Conservation (phyloP, 2,888 invertebrate genomes). For the Microctonus aethiopoides region DNA sequence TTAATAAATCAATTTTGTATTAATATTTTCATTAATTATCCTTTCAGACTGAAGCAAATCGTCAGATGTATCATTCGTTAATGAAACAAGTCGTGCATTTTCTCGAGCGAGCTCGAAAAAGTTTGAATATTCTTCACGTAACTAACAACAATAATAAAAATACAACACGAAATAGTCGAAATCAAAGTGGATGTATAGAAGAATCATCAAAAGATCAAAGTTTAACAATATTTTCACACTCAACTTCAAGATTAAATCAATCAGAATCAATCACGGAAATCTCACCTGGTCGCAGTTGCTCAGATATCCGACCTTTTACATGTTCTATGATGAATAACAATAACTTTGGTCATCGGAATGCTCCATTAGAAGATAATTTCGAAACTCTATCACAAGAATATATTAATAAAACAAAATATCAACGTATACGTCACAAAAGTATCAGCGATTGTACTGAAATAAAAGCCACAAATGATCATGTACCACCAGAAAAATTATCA, state of each 20-base stretch:
- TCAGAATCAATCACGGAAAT: slow-evolving; percentile 68
- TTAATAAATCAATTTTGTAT: neutral
- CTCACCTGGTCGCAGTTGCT: slow-evolving; percentile 59
- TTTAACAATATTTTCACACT: slow-evolving; percentile 31
- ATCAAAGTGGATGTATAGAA: slow-evolving; percentile 69
- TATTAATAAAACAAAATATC: slow-evolving; percentile 48
- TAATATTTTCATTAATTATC: slow-evolving; percentile 17
- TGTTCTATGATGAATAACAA: slow-evolving; percentile 69
- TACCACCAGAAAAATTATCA: slow-evolving; percentile 74
- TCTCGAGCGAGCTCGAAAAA: slow-evolving; percentile 76
- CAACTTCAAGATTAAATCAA: slow-evolving; percentile 57
- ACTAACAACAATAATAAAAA: slow-evolving; percentile 51
- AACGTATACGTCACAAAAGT: slow-evolving; percentile 54
- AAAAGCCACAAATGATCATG: slow-evolving; percentile 65
- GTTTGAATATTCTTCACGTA: slow-evolving; percentile 70
- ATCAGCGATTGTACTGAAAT: slow-evolving; percentile 58
- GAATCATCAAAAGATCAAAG: slow-evolving; percentile 6
- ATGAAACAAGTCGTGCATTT: slow-evolving; percentile 79
- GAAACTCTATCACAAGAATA: slow-evolving; percentile 36
- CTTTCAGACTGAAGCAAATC: slow-evolving; percentile 76
- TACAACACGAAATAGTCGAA: slow-evolving; percentile 66
- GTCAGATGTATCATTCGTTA: slow-evolving; percentile 79
- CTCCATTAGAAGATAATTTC: slow-evolving; percentile 48
- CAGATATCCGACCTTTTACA: slow-evolving; percentile 70
- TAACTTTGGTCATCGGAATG: slow-evolving; percentile 51